phyloP scores from a whole-genome alignment of 2,797 vertebrate species.

The Carduelis carduelis region DNA sequence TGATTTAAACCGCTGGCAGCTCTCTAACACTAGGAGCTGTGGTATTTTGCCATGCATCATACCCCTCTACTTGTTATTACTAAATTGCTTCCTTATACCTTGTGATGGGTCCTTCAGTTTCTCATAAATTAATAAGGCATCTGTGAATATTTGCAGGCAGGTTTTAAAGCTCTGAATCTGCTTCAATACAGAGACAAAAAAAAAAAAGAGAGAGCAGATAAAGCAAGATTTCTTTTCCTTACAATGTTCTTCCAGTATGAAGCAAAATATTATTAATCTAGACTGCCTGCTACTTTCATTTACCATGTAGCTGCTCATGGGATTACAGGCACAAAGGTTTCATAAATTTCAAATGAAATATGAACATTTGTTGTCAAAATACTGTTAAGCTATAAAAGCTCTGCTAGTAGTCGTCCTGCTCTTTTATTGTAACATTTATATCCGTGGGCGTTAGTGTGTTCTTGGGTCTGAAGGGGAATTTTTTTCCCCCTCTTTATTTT shows the following conservation, averaged over 20 bases:
- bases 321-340: slow-evolving; percentile 78
- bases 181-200: slow-evolving; percentile 53
- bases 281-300: slow-evolving; percentile 81
- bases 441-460: slow-evolving; percentile 48
- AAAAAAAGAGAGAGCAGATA: slow-evolving; percentile 43
- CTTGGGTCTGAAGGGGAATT: slow-evolving; percentile 50
- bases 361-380: slow-evolving; percentile 82
- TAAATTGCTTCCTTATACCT: slow-evolving; percentile 75
- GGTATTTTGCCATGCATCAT: slow-evolving; percentile 42
- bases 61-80: slow-evolving; percentile 55
- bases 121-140: slow-evolving; percentile 79
- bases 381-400: slow-evolving; percentile 74
- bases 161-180: slow-evolving; percentile 61
- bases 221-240: slow-evolving; percentile 70
- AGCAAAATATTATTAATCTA: slow-evolving; percentile 80
- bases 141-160: slow-evolving; percentile 69
- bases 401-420: slow-evolving; percentile 64
- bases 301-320: slow-evolving; percentile 77
- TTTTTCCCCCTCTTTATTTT: slow-evolving; percentile 7
- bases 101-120: slow-evolving; percentile 71
- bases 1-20: slow-evolving; percentile 48
- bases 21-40: neutral
- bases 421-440: slow-evolving; percentile 72
- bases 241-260: slow-evolving; percentile 75
- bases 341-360: slow-evolving; percentile 83